These are phyloP conservation scores for Hormiphora californensis DNA, from an alignment of 37 sponge, comb jelly and placozoan species.

Conservation along the genomic window DNA sequence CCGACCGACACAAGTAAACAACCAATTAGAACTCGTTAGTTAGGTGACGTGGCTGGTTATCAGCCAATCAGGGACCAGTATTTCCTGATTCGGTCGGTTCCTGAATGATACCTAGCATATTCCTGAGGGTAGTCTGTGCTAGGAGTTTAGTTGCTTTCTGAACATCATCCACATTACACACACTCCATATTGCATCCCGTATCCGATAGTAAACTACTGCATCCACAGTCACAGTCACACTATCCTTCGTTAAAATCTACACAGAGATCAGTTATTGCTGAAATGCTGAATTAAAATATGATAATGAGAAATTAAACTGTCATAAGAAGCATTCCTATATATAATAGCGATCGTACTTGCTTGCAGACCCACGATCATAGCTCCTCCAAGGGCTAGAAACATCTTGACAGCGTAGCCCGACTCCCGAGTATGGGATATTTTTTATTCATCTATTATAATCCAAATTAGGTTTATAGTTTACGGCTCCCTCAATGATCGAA, in stretches of 20 bases:
- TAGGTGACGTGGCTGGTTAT: no score
- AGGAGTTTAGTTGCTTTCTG: conserved; percentile 72
- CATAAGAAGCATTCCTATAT: background rate
- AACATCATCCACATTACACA: conserved; percentile 68
- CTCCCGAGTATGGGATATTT: no score
- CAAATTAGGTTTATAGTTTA: no score
- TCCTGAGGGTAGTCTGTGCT: conserved; percentile 91
- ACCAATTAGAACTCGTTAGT: no score
- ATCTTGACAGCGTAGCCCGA: no score
- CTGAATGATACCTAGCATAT: conserved; percentile 60
- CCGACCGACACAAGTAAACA: no score
- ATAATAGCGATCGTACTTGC: background rate
- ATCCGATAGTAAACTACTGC: conserved; percentile 87
- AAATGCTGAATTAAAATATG: background rate
- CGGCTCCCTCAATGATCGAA: no score
- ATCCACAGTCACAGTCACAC: conserved; percentile 89
- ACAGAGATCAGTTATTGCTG: background rate
- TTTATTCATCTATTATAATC: no score
- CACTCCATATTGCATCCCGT: conserved; percentile 64
- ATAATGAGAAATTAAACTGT: background rate
- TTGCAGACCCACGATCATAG: no score
- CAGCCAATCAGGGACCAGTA: no score
- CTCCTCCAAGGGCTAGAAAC: no score
- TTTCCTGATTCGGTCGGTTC: no score
- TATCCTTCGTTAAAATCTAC: conserved; percentile 90